These are phyloP conservation scores for Hydractinia echinata DNA, from an alignment of 30 jellyfish, hydroid and myxozoan species.

Conservation along the genomic window DNA sequence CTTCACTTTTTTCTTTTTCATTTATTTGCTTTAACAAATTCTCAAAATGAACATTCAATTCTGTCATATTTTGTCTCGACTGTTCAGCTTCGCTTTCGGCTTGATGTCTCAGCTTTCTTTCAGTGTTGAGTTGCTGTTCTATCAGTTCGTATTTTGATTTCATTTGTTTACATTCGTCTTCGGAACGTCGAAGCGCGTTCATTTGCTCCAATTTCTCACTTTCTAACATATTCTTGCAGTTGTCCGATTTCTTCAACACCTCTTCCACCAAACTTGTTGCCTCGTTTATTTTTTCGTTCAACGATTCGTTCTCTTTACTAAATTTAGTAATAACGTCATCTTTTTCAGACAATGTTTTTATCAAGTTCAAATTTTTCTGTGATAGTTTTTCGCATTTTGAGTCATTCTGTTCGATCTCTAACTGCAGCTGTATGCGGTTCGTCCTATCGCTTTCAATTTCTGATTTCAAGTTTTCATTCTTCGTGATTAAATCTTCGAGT, in stretches of 20 bases:
- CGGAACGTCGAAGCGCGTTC: too few species aligned
- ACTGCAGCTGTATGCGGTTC: not conserved
- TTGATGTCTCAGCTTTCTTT: too few species aligned
- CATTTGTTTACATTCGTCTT: too few species aligned
- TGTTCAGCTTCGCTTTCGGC: too few species aligned
- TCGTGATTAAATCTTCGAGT: not conserved
- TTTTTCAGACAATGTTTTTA: not conserved
- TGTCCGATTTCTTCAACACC: not conserved
- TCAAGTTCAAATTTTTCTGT: not conserved
- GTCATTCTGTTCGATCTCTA: not conserved
- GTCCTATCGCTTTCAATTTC: not conserved
- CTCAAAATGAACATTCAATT: too few species aligned
- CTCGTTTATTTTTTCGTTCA: slow-evolving; percentile 4
- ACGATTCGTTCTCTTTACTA: not conserved
- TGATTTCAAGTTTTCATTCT: not conserved
- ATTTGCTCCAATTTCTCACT: too few species aligned
- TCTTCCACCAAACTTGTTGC: not conserved
- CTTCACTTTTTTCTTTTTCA: too few species aligned
- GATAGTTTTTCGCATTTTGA: not conserved
- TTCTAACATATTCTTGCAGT: not conserved
- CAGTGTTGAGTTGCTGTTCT: too few species aligned
- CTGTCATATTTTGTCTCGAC: too few species aligned
- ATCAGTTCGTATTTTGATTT: too few species aligned
- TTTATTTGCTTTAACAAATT: too few species aligned
- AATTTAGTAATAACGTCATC: not conserved